Base-by-base conservation (phyloP, 1,140 invertebrate species). In the Cephus cinctus region DNA sequence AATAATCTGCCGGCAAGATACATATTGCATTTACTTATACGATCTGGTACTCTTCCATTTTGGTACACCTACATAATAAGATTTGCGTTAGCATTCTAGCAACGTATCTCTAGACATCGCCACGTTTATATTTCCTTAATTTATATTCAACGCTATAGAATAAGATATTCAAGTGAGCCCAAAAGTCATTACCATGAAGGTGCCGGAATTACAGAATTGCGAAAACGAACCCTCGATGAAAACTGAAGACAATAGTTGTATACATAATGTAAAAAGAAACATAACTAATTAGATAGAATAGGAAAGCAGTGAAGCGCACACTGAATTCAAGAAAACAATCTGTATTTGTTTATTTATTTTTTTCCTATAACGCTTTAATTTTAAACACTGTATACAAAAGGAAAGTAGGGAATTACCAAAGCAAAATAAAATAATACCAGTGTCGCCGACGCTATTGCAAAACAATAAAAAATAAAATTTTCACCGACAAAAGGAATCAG, bases 101-200 rank as follows among this genome's bases (percentile, higher is more conserved):
- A 16, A 43, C 52, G 41, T 31, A 51, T 43, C 19, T n/a, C 41
- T 32, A 52, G 54, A 54, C 32, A 25, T 49, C 54, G 39, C 35
- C 52, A 20, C 23, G 46, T 23, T 51, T 38, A 23, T 39, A 35
- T 32, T 43, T 41, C 36, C 49, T 19, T 54, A 53, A 58, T 61
- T 61, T 50, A 59, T 46, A 59, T 46, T 53, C 14, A 31, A 61
- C 51, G 47, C 48, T 61, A 61, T 45, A 48, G 39, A 60, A n/a
- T 43, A 50, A 39, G 50, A 16, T 45, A 16, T 23, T 48, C 22
- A 41, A 50, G 34, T 43, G 23, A 57, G 9, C 21, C 35, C 21
- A 30, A 53, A 44, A 47, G 21, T 52, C 35, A 48, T 55, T 55
- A 52, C 44, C 49, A 47, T 43, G 30, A 49, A 30, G 41, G 38